A percentile compares a stretch with the other conserved stretches of the same genome.
Conservation (phyloP, 2,888 invertebrate species). For the Lycocerus yunnanus region DNA sequence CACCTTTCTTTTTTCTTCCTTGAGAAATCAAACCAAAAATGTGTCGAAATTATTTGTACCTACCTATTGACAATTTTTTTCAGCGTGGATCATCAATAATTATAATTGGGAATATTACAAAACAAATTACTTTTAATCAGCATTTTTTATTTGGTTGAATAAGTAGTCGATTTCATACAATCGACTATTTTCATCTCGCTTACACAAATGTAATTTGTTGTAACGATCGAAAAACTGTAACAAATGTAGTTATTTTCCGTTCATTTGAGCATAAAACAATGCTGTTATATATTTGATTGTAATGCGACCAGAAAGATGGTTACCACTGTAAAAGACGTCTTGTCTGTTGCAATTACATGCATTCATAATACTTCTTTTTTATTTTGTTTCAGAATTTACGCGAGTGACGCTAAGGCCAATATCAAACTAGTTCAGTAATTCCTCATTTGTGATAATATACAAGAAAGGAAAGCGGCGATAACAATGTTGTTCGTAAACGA, state of each 20-base stretch:
- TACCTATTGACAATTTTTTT: not conserved
- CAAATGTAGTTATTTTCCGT: conserved; percentile 20
- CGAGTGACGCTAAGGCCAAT: not conserved
- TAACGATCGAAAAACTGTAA: conserved; percentile 7
- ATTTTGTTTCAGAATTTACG: not conserved
- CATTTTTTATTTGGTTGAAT: conserved; percentile 8
- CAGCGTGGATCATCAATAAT: not conserved
- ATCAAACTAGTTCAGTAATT: not conserved
- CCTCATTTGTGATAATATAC: not conserved
- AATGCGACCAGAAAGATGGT: conserved; percentile 5
- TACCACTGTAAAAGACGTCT: not conserved
- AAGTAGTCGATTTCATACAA: not conserved
- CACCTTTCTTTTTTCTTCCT: not conserved
- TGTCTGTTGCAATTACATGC: not conserved
- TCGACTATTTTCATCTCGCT: conserved; percentile 2
- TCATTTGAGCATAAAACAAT: conserved; percentile 27
- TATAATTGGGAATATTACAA: not conserved
- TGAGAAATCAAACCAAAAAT: not conserved
- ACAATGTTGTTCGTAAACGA: not conserved
- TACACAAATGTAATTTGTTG: not conserved
- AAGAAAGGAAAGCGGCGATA: not conserved
- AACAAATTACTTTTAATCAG: not conserved
- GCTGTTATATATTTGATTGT: conserved; percentile 9
- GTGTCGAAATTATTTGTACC: not conserved
- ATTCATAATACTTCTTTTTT: not conserved